A percentile compares a stretch with the other conserved stretches of the same genome.
phyloP scores from a whole-genome alignment of 2,113 vertebrate genomes.

The Hirundichthys speculiger region DNA sequence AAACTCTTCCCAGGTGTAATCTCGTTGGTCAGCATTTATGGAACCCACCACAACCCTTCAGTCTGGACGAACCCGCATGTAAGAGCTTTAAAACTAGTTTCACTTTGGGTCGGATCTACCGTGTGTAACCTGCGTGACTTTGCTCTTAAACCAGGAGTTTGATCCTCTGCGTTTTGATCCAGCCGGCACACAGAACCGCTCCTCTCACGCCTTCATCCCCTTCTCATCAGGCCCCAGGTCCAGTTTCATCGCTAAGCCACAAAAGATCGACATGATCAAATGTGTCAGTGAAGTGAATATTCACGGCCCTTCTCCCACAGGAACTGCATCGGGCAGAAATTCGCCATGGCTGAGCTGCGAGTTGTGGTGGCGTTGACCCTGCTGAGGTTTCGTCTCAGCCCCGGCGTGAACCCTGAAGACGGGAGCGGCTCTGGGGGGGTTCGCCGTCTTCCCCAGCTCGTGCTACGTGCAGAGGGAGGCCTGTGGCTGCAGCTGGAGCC shows the following conservation, averaged over 20 bases:
- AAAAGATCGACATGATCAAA: background rate
- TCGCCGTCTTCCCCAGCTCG: conserved; percentile 84
- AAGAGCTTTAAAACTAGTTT: conserved; percentile 7
- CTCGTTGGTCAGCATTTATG: conserved; percentile 90
- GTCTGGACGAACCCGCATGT: conserved; percentile 90
- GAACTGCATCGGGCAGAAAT: conserved; percentile 95
- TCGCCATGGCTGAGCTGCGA: conserved; percentile 89
- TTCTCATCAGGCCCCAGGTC: conserved; percentile 94
- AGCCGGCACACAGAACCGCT: conserved; percentile 55
- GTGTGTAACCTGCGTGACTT: background rate
- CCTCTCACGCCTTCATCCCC: conserved; percentile 84
- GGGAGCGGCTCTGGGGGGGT: conserved; percentile 26
- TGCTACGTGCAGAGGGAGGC: conserved; percentile 84
- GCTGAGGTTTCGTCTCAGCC: conserved; percentile 80
- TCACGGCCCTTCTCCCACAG: conserved; percentile 63
- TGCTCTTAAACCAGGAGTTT: conserved; percentile 79
- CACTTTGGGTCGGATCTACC: background rate
- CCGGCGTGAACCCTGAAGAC: conserved; percentile 59
- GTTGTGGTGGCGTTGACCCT: conserved; percentile 86
- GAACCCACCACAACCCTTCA: conserved; percentile 88
- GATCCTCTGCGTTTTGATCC: conserved; percentile 87
- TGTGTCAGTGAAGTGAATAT: background rate
- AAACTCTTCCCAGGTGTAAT: conserved; percentile 76
- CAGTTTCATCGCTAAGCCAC: background rate
- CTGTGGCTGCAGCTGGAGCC: conserved; percentile 85